These are phyloP conservation scores for Limnephilus lunatus DNA, from an alignment of 2,888 invertebrate genomes.

Conservation along the genomic window DNA sequence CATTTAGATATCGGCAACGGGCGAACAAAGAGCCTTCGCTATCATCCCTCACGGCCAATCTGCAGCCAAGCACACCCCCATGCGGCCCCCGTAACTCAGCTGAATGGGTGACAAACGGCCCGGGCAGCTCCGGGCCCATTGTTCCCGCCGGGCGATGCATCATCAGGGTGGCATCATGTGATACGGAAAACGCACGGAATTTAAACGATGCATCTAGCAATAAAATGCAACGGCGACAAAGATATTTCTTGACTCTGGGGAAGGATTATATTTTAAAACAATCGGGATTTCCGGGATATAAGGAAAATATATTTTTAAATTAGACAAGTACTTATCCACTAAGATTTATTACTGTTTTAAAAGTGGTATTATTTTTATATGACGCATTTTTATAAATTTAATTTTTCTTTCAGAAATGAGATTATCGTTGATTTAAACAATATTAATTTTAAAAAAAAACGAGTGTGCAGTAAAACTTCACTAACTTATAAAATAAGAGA, in stretches of 20 bases:
- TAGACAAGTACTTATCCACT: too few relatives aligned
- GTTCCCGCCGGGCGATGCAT: neutral
- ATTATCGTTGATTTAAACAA: too few relatives aligned
- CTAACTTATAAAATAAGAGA: too few relatives aligned
- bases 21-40: neutral
- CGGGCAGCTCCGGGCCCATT: neutral
- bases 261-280: neutral
- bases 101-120: neutral
- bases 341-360: too few relatives aligned
- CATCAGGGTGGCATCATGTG: neutral
- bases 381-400: too few relatives aligned
- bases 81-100: neutral
- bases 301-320: too few relatives aligned
- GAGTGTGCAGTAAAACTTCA: too few relatives aligned
- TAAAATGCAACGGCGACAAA: neutral
- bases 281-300: neutral
- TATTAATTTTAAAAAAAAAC: too few relatives aligned
- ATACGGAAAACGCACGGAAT: neutral
- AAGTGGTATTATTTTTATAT: too few relatives aligned
- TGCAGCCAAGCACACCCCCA: neutral
- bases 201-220: neutral
- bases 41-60: neutral
- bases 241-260: neutral
- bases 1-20: neutral
- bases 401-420: too few relatives aligned